Base-by-base conservation (phyloP, 1,140 invertebrate species). In the Drosophila gunungcola region DNA sequence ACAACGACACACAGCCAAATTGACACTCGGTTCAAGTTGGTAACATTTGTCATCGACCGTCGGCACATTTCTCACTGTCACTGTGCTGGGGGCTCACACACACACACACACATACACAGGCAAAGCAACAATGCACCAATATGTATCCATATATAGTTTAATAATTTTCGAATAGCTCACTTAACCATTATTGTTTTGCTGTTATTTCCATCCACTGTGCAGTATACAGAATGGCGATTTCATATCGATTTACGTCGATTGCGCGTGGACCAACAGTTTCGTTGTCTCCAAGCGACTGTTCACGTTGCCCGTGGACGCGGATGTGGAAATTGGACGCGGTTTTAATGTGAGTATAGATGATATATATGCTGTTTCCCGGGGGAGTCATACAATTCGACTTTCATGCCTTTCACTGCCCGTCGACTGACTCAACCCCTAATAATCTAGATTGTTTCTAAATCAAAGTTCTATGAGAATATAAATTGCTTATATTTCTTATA, bases 181-280 rank as follows among this genome's bases (percentile, higher is more conserved):
- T 57, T 77, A 54, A 42, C 32, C n/a, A 51, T 60, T 81, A 78
- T 64, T 61, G 58, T 80, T 69, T 76, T 70, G 36, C 38, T 69
- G 38, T 65, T 80, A 48, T 51, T 64, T 67, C 55, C 61, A 45
- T 48, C 46, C 16, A 32, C 25, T 29, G 16, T 58, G 39, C 63
- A 92, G 91, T 76, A 89, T 92, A 80, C 80, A 92, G 79, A 92
- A 92, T 86, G 91, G 91, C 73, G 91, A 92, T 90, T 92, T 92
- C 68, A 92, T 92, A 82, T 91, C 90, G 57, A 90, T 92, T 78
- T 91, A 91, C 77, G 81, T 92, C 62, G 91, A 92, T 65, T 92
- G 91, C 61, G 65, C 61, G 58, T 92, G 91, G 91, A 91, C 90
- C 69, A 91, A 92, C 72, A 92, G 91, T 74, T 92, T 91, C 73